Percentiles rank a stretch among this genome's conserved stretches.
Conservation (phyloP, 1,140 invertebrate species). For the Lasaia peninsularis region DNA sequence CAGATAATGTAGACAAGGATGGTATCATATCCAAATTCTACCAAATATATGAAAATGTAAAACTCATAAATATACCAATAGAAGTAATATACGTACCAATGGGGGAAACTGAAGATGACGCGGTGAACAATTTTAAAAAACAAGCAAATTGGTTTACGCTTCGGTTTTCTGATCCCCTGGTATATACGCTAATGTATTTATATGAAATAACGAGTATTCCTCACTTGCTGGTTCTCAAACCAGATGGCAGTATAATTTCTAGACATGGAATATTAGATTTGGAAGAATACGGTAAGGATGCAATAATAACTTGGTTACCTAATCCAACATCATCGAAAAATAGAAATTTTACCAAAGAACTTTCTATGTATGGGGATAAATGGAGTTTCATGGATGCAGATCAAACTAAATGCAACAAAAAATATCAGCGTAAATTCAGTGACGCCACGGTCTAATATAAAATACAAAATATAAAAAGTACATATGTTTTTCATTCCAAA, state of each 20-base stretch:
- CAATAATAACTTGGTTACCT: slow-evolving; percentile 52
- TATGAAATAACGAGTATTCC: slow-evolving; percentile 51
- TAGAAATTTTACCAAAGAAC: slow-evolving; percentile 43
- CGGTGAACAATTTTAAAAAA: slow-evolving; percentile 33
- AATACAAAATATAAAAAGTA: no score
- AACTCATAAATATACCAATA: slow-evolving; percentile 50
- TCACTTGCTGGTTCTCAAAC: slow-evolving; percentile 40
- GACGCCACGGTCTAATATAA: neutral
- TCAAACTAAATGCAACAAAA: slow-evolving; percentile 21
- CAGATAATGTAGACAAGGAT: slow-evolving; percentile 46
- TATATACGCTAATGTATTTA: slow-evolving; percentile 46
- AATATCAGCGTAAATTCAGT: slow-evolving; percentile 40
- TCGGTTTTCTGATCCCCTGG: slow-evolving; percentile 43
- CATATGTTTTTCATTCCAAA: no score
- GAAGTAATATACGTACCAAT: slow-evolving; percentile 63
- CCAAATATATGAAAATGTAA: slow-evolving; percentile 54
- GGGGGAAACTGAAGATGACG: slow-evolving; percentile 47
- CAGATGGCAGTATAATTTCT: slow-evolving; percentile 44
- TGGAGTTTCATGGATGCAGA: slow-evolving; percentile 40
- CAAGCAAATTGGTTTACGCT: slow-evolving; percentile 69
- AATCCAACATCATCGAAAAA: slow-evolving; percentile 24
- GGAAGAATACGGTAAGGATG: slow-evolving; percentile 54
- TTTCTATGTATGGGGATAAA: slow-evolving; percentile 40
- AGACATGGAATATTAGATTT: slow-evolving; percentile 48
- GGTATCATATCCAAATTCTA: slow-evolving; percentile 51